Conservation (phyloP, 2,797 vertebrate genomes). For the Australoheros facetus region DNA sequence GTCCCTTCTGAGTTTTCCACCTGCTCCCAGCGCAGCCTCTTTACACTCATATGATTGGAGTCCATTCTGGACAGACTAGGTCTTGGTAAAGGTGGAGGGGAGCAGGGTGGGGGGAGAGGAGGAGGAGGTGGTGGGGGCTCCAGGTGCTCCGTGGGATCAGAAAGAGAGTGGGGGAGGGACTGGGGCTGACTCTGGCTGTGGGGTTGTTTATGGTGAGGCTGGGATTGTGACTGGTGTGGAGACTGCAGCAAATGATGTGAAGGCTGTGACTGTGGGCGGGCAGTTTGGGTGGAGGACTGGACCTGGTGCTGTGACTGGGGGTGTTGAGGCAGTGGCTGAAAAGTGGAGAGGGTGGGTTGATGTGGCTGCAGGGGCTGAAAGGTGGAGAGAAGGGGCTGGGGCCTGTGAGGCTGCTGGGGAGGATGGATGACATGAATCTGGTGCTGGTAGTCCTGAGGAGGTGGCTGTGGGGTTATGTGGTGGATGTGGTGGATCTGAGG, state of each 20-base stretch:
- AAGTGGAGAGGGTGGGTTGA: slow-evolving; percentile 72
- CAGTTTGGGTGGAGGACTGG: slow-evolving; percentile 68
- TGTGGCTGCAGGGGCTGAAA: slow-evolving; percentile 79
- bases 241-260: slow-evolving; percentile 73
- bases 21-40: slow-evolving; percentile 97
- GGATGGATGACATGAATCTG: slow-evolving; percentile 82
- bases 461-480: slow-evolving; percentile 76
- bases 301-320: slow-evolving; percentile 68
- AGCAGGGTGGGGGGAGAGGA: slow-evolving; percentile 79
- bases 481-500: slow-evolving; percentile 80
- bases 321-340: slow-evolving; percentile 74
- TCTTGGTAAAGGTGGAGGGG: slow-evolving; percentile 82
- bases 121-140: slow-evolving; percentile 79
- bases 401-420: slow-evolving; percentile 75
- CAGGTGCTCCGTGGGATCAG: slow-evolving; percentile 69
- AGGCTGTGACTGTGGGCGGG: slow-evolving; percentile 79
- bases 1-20: slow-evolving; percentile 98
- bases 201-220: slow-evolving; percentile 66
- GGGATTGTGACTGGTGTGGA: slow-evolving; percentile 54
- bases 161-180: slow-evolving; percentile 73
- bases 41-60: slow-evolving; percentile 96
- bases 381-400: slow-evolving; percentile 79
- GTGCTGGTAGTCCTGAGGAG: slow-evolving; percentile 71
- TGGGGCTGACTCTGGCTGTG: slow-evolving; percentile 68
- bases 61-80: slow-evolving; percentile 86